These are phyloP conservation scores for Oryzias melastigma DNA, from an alignment of 2,113 vertebrate genomes.

Conservation along the genomic window DNA sequence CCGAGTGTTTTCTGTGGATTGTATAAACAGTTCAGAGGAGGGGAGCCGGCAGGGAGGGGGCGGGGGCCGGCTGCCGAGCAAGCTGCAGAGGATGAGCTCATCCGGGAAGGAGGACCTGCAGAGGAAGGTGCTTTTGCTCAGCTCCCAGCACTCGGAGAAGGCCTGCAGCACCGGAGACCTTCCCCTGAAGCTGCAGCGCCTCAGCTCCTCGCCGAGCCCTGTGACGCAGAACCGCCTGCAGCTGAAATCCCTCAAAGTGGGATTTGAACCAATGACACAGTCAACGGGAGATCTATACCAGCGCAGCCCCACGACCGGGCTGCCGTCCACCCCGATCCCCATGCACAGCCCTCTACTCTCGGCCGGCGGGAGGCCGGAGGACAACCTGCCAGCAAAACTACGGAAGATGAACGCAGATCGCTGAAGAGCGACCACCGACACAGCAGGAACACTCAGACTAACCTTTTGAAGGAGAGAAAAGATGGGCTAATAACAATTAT, in stretches of 20 bases:
- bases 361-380: slow-evolving; percentile 63
- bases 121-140: slow-evolving; percentile 75
- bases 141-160: slow-evolving; percentile 76
- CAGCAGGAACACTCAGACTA: slow-evolving; percentile 12
- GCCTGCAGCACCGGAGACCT: slow-evolving; percentile 84
- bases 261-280: slow-evolving; percentile 78
- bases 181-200: slow-evolving; percentile 80
- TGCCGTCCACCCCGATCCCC: slow-evolving; percentile 42
- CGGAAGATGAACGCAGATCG: slow-evolving; percentile 78
- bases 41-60: slow-evolving; percentile 42
- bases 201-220: slow-evolving; percentile 69
- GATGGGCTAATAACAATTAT: slow-evolving; percentile 9
- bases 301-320: slow-evolving; percentile 60
- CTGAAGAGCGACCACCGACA: slow-evolving; percentile 39
- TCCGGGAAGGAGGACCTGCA: slow-evolving; percentile 80
- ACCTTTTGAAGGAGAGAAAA: not conserved
- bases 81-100: slow-evolving; percentile 83
- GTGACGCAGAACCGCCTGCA: slow-evolving; percentile 72
- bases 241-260: slow-evolving; percentile 77
- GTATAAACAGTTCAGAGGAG: slow-evolving; percentile 72
- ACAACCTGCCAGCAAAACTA: slow-evolving; percentile 80
- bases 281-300: slow-evolving; percentile 78
- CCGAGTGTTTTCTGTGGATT: slow-evolving; percentile 79
- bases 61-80: slow-evolving; percentile 78
- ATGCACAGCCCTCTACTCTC: slow-evolving; percentile 58